Evolutionary conservation across 2,888 invertebrate species (phyloP), one percentile per base, ranked within the genome.

Genomic region (Sympetrum striolatum): DNA sequence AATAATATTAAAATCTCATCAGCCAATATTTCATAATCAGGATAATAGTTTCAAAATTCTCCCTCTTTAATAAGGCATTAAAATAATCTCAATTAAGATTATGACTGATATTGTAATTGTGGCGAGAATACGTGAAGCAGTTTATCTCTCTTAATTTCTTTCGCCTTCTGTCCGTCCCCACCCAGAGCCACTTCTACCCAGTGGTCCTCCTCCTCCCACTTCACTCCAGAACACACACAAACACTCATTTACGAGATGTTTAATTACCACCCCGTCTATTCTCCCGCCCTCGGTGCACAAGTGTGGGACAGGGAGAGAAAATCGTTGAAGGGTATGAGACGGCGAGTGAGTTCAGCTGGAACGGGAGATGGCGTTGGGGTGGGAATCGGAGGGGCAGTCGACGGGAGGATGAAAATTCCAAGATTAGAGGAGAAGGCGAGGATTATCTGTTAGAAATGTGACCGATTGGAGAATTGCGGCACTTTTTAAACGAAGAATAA

Each of bases 221-320:
- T 80, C 39, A 22, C 37, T 37, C 22, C 3, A 22, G 73, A 73
- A 73, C 73, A 73, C 73, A 73, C 58, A 86, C 86, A 86, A 86
- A 60, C 82, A 86, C 86, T 86, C 86, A 48, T 39, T 86, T 86
- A 86, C 60, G 86, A 86, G 86, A 86, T 86, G 86, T 86, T 64
- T 86, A 86, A 86, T 86, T 86, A 86, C 86, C 86, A 64, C 86
- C 60, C 86, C 22, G 22, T 12, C 81, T 44, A 73, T 25, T 48
- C 81, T 25, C 81, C 39, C 37, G 15, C 37, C 35, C 86, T 39
- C 53, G 37, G 22, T 60, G 39, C 60, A 8, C 44, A 80, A 18
- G 15, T 35, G 31, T 22, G 35, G 18, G 82, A 39, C 39, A 37
- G 25, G 58, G 37, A 86, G 64, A 37, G 86, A 39, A 18, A 37